Base-by-base conservation (phyloP, 1,140 invertebrate genomes). In the Mizuhopecten yessoensis region DNA sequence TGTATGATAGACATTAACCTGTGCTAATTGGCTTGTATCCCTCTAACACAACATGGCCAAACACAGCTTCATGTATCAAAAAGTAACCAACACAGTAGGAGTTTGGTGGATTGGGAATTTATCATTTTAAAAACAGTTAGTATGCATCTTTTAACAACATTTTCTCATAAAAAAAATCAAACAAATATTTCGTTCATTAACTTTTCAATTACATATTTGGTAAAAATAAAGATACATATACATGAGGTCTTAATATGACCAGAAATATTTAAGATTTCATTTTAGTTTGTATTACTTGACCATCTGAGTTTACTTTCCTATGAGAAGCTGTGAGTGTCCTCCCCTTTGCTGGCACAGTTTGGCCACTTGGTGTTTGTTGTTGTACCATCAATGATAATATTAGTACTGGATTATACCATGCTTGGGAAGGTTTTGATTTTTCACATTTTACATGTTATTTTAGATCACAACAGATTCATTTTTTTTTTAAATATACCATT, bases 341-440 rank as follows among this genome's bases (percentile, higher is more conserved):
- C 57, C 57, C 57, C 57, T 75, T 75, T 23, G 57, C 57, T 75
- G 29, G 57, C 57, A 75, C 57, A 75, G 57, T 75, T 75, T 75
- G 57, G 57, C 57, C 57, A 75, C 57, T 75, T 75, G 57, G 57
- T 75, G 57, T 75, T 75, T 75, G 57, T 75, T 75, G 57, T 75
- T 75, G 57, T 75, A 75, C 57, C 57, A 75, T 75, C 57, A 75
- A 75, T 29, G 57, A 75, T 75, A 75, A 75, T n/a, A 75, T 75
- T 75, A 75, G 57, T 75, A 75, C 11, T 75, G 57, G 57, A 75
- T 29, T 75, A 17, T 75, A 75, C 57, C 57, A 75, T 75, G 57
- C 57, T 75, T 75, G 57, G 57, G 57, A 75, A 75, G 57, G 57
- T 23, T 75, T 75, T 75, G 57, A 75, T 75, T 75, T 75, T 75